Conservation (phyloP, 1,140 invertebrate genomes). For the Papilio xuthus region DNA sequence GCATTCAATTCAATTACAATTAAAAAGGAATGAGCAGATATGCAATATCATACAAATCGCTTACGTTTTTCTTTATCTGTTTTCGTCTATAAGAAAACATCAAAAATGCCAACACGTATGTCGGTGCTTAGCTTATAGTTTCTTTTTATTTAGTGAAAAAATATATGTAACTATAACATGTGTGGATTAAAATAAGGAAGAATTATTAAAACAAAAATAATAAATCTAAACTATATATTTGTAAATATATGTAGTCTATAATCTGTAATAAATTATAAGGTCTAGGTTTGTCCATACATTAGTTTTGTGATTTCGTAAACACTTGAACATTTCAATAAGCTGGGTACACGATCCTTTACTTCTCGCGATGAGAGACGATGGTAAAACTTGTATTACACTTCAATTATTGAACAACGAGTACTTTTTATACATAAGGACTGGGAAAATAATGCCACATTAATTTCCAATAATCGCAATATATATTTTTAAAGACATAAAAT, state of each 20-base stretch:
- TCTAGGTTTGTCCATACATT: constrained; percentile 62
- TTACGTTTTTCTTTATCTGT: too few species aligned
- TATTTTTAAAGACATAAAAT: constrained; percentile 75
- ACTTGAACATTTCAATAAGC: constrained; percentile 23
- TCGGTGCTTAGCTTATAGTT: too few species aligned
- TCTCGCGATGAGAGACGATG: not conserved
- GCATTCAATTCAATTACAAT: too few species aligned
- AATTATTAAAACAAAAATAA: constrained; percentile 51
- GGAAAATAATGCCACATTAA: constrained; percentile 66
- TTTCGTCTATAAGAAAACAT: too few species aligned
- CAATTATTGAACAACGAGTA: constrained; percentile 17
- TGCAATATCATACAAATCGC: too few species aligned
- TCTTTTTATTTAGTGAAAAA: not conserved
- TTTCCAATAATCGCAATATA: constrained; percentile 71
- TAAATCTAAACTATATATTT: constrained; percentile 70
- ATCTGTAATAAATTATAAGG: constrained; percentile 64
- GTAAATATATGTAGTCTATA: constrained; percentile 65
- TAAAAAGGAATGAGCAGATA: too few species aligned
- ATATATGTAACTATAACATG: not conserved
- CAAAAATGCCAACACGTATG: too few species aligned
- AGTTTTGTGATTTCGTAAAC: constrained; percentile 38
- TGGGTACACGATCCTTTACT: constrained; percentile 9
- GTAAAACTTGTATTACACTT: constrained; percentile 20
- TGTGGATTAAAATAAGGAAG: constrained; percentile 1
- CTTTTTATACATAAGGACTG: constrained; percentile 37